These are phyloP conservation scores for Seira musarum DNA, from an alignment of 2,888 invertebrate species.

Conservation along the genomic window DNA sequence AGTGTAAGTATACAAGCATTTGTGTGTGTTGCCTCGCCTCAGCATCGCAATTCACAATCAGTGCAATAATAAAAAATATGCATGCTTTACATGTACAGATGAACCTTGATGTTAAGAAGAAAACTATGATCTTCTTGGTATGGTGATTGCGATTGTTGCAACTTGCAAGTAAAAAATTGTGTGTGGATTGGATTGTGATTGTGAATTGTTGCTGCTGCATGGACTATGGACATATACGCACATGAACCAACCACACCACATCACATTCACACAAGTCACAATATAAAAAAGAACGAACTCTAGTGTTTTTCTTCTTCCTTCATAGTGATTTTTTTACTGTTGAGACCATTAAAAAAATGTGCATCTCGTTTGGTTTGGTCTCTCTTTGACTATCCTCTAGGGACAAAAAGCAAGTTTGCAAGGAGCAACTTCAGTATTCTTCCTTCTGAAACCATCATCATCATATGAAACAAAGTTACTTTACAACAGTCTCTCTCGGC, in stretches of 20 bases:
- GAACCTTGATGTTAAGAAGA: constrained; percentile 5
- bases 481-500: not conserved
- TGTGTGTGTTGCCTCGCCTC: not conserved
- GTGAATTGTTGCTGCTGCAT: not conserved
- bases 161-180: not conserved
- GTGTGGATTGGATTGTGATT: not conserved
- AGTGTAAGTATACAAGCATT: too few relatives aligned
- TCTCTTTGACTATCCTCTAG: constrained; percentile 51
- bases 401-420: constrained; percentile 62
- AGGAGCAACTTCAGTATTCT: constrained; percentile 45
- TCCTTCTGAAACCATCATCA: constrained; percentile 36
- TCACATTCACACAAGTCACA: not conserved
- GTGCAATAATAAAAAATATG: not conserved
- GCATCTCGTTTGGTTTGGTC: constrained; percentile 14
- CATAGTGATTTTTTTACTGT: not conserved
- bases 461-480: constrained; percentile 15
- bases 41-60: not conserved
- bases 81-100: not conserved
- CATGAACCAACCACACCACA: not conserved
- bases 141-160: not conserved
- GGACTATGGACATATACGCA: not conserved
- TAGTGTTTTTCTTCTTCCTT: constrained; percentile 1
- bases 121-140: not conserved
- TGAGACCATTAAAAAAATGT: constrained; percentile 9
- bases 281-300: not conserved